Conservation (phyloP, 2,797 vertebrate genomes). For the Hephaestus fuliginosus region DNA sequence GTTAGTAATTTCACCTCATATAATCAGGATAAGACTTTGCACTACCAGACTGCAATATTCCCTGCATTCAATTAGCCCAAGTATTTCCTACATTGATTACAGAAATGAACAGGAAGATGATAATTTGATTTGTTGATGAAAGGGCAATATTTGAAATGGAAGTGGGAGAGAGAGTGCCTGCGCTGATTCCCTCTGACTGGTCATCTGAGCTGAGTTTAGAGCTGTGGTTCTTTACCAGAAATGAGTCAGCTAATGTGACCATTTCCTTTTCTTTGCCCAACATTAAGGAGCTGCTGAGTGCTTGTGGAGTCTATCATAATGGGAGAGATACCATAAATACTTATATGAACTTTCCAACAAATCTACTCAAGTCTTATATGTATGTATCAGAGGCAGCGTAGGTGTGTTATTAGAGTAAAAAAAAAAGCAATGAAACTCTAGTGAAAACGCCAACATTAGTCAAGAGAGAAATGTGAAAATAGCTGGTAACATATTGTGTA, state of each 20-base stretch:
- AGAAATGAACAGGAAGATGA: constrained; percentile 45
- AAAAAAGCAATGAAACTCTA: background rate
- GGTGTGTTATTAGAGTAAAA: constrained; percentile 7
- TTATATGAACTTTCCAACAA: constrained; percentile 13
- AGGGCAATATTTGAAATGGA: constrained; percentile 51
- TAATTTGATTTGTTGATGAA: constrained; percentile 59
- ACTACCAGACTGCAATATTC: constrained; percentile 31
- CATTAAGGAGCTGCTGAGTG: constrained; percentile 66
- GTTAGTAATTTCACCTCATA: constrained; percentile 22
- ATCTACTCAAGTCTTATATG: constrained; percentile 11
- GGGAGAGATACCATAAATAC: constrained; percentile 42
- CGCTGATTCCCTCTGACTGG: constrained; percentile 26
- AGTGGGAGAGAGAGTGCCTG: constrained; percentile 31
- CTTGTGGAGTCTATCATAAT: constrained; percentile 41
- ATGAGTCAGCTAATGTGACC: constrained; percentile 71
- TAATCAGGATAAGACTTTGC: constrained; percentile 17
- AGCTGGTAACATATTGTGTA: background rate
- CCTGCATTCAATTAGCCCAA: constrained; percentile 31
- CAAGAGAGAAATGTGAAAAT: background rate
- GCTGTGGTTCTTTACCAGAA: constrained; percentile 71
- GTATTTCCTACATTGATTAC: constrained; percentile 56
- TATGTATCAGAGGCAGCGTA: constrained; percentile 19
- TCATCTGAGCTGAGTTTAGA: constrained; percentile 61
- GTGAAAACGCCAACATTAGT: background rate
- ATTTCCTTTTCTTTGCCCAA: constrained; percentile 51